Evolutionary conservation across 2,113 vertebrate genomes (phyloP).

Genomic region (Pyxicephalus adspersus): DNA sequence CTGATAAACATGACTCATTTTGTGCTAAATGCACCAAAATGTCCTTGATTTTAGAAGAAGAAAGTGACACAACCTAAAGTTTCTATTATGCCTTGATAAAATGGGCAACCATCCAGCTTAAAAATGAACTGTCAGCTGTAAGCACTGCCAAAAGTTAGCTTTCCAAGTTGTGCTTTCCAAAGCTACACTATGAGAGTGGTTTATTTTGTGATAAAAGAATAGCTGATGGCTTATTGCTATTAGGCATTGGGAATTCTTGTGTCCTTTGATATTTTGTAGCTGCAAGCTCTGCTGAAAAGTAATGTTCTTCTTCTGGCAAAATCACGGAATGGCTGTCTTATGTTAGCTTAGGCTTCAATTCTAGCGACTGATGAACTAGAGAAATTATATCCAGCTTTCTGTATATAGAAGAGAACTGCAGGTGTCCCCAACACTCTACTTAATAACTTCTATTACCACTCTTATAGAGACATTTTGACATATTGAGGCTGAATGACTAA

Average conservation of each 20-base stretch:
- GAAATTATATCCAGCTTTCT: not conserved
- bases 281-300: conserved; percentile 6
- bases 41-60: too few relatives aligned
- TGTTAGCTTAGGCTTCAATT: conserved; percentile 1
- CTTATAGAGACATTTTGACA: not conserved
- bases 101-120: conserved; percentile 5
- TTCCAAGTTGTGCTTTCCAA: not conserved
- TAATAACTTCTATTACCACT: not conserved
- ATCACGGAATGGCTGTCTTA: conserved; percentile 4
- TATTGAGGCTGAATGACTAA: too few relatives aligned
- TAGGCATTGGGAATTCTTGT: not conserved
- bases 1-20: too few relatives aligned
- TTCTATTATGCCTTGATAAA: not conserved
- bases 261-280: conserved; percentile 18
- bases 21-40: not conserved
- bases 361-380: not conserved
- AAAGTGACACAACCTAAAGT: not conserved
- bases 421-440: too few relatives aligned
- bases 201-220: conserved; percentile 26
- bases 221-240: conserved; percentile 23
- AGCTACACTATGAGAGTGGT: not conserved
- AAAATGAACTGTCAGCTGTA: not conserved
- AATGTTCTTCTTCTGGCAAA: conserved; percentile 12
- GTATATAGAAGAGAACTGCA: not conserved
- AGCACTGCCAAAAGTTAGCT: not conserved